Conservation (phyloP, 2,797 vertebrate genomes). For the Pyrocephalus nanus region DNA sequence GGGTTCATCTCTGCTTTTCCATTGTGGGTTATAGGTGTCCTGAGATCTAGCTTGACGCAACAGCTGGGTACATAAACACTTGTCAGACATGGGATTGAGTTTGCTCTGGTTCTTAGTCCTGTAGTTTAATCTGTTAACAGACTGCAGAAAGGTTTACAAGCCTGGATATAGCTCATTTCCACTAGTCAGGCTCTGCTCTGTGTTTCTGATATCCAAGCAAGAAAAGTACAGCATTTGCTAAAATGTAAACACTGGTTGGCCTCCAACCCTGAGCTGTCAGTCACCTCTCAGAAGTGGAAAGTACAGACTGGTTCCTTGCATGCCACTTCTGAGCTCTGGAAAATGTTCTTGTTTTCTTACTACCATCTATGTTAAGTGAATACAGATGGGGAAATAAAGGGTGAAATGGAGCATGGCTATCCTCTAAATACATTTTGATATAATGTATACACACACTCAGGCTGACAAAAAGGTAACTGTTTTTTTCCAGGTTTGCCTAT, state of each 20-base stretch:
- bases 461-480: not conserved
- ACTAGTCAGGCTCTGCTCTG: not conserved
- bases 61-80: not conserved
- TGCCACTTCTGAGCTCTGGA: not conserved
- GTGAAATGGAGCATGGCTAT: not conserved
- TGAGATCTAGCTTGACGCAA: not conserved
- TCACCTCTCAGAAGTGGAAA: not conserved
- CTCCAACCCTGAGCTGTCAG: not conserved
- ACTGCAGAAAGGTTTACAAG: not conserved
- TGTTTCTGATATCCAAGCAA: not conserved
- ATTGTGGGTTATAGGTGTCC: not conserved
- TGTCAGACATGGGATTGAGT: not conserved
- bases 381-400: not conserved
- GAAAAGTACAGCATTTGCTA: not conserved
- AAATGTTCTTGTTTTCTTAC: not conserved
- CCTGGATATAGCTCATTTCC: not conserved
- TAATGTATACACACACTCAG: not conserved
- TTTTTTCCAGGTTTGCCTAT: conserved; percentile 86
- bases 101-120: not conserved
- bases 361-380: not conserved
- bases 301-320: not conserved
- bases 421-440: not conserved
- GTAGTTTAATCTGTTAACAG: not conserved
- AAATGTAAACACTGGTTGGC: not conserved
- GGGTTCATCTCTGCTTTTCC: not conserved